phyloP scores from a whole-genome alignment of 2,113 vertebrate species.

The Myocastor coypus region DNA sequence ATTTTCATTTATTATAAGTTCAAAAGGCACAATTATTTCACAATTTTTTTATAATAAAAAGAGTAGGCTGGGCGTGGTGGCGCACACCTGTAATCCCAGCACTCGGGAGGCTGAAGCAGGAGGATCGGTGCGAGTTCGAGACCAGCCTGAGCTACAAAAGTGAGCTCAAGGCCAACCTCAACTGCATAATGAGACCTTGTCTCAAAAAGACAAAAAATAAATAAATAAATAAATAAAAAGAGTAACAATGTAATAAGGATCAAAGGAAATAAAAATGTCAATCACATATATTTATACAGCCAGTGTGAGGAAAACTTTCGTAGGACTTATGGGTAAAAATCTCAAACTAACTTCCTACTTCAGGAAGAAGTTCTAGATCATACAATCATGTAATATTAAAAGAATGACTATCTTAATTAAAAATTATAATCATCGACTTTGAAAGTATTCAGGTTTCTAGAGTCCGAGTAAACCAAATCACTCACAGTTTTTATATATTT shows the following conservation, averaged over 20 bases:
- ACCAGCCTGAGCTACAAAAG: no score
- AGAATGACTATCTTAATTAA: not conserved
- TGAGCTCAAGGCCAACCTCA: no score
- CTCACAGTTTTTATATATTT: not conserved
- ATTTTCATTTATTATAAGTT: not conserved
- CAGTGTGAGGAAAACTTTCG: slow-evolving; percentile 28
- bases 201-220: no score
- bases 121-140: no score
- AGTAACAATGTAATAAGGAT: slow-evolving; percentile 5
- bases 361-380: not conserved
- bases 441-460: slow-evolving; percentile 43
- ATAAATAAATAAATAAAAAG: no score
- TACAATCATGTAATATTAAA: slow-evolving; percentile 45
- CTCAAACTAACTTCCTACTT: not conserved
- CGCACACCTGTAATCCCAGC: no score
- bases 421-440: not conserved
- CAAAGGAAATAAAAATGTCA: slow-evolving; percentile 25
- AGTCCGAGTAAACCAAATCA: not conserved
- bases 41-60: slow-evolving; percentile 51
- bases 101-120: no score
- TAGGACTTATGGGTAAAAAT: slow-evolving; percentile 23
- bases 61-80: no score
- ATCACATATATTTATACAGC: slow-evolving; percentile 1
- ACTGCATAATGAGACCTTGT: no score
- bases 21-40: slow-evolving; percentile 79